Percentiles rank a stretch among this genome's conserved stretches.
Evolutionary conservation across 2,113 vertebrate species (phyloP).

Genomic region (Danionella cerebrum): DNA sequence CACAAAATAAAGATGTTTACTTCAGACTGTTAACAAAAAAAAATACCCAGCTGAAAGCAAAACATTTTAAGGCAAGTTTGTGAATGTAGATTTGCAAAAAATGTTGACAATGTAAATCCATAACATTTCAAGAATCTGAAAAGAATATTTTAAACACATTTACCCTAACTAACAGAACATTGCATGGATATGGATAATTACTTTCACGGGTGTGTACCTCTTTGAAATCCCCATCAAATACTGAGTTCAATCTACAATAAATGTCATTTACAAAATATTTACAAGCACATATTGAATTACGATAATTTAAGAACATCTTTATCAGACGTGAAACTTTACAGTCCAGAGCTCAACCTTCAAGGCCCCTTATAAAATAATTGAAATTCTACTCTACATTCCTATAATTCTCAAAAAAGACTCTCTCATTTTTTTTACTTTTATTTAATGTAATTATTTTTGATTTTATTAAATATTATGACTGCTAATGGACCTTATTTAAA

Average conservation of each 20-base stretch:
- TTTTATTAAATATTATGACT: too few species aligned
- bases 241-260: too few species aligned
- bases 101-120: neutral
- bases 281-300: neutral
- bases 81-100: conserved; percentile 10
- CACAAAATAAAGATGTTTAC: neutral
- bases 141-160: neutral
- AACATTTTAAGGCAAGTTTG: conserved; percentile 22
- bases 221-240: too few species aligned
- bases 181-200: neutral
- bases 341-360: conserved; percentile 65
- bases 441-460: too few species aligned
- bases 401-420: too few species aligned
- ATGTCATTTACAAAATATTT: too few species aligned
- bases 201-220: neutral
- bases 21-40: neutral
- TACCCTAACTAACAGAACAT: neutral
- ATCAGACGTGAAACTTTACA: conserved; percentile 55
- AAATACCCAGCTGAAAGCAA: neutral
- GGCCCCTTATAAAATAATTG: too few species aligned
- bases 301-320: neutral
- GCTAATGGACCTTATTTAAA: too few species aligned
- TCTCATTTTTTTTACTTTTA: too few species aligned
- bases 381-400: too few species aligned
- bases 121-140: neutral